phyloP scores from a whole-genome alignment of 1,140 invertebrate genomes.

The Vanessa atalanta region DNA sequence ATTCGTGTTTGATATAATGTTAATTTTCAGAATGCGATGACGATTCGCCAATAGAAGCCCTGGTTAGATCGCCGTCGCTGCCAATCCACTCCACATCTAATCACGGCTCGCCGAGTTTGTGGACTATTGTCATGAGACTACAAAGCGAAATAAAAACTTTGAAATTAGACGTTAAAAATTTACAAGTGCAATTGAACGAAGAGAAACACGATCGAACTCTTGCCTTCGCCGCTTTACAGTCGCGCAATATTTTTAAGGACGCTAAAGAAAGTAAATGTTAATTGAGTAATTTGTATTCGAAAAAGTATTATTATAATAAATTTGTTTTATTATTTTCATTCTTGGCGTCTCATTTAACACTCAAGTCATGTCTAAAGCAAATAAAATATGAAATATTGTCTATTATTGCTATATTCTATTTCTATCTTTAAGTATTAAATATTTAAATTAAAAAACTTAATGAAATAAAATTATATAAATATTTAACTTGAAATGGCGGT shows the following conservation, averaged over 20 bases:
- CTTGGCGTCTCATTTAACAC: conserved; percentile 4
- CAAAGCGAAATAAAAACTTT: conserved; percentile 76
- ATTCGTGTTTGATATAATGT: conserved; percentile 34
- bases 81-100: conserved; percentile 65
- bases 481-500: no score
- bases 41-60: conserved; percentile 64
- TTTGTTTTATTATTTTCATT: conserved; percentile 14
- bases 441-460: no score
- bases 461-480: no score
- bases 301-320: conserved; percentile 36
- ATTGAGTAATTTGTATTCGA: conserved; percentile 28
- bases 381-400: no score
- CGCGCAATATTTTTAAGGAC: conserved; percentile 71
- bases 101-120: conserved; percentile 66
- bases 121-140: conserved; percentile 73
- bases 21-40: conserved; percentile 79
- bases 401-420: no score
- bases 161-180: conserved; percentile 70
- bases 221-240: conserved; percentile 72
- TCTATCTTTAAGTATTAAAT: no score
- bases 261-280: conserved; percentile 80
- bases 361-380: background rate
- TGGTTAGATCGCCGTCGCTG: conserved; percentile 76
- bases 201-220: conserved; percentile 77
- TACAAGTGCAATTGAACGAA: conserved; percentile 72